Conservation (phyloP, 2,888 invertebrate genomes). For the Ariolimax columbianus region DNA sequence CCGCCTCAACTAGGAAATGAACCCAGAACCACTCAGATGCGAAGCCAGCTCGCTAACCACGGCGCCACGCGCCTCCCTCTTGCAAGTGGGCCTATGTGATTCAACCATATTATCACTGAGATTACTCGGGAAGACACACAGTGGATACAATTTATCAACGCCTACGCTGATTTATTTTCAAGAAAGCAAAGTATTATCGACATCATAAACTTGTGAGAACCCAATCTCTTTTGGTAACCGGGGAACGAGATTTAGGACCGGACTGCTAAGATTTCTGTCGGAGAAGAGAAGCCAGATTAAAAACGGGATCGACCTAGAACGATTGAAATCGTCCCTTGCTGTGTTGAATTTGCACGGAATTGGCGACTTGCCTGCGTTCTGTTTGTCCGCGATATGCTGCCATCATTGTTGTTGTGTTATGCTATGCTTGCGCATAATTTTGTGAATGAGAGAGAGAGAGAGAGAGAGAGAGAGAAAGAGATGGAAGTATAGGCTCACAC, state of each 20-base stretch:
- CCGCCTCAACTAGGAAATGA: no score
- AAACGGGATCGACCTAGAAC: neutral
- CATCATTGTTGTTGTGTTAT: neutral
- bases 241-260: neutral
- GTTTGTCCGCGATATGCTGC: neutral
- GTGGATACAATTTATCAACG: no score
- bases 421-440: neutral
- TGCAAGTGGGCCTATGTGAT: no score
- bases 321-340: neutral
- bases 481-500: neutral
- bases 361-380: conserved; percentile 20
- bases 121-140: no score
- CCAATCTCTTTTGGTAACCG: neutral
- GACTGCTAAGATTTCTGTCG: neutral
- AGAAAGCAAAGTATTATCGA: no score
- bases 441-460: neutral
- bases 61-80: no score
- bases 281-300: neutral
- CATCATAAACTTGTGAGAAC: no score
- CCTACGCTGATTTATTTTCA: no score
- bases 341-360: neutral
- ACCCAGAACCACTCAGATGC: no score
- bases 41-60: no score
- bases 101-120: no score
- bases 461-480: neutral